phyloP scores from a whole-genome alignment of 2,797 vertebrate genomes.

The Arctocebus calabarensis region DNA sequence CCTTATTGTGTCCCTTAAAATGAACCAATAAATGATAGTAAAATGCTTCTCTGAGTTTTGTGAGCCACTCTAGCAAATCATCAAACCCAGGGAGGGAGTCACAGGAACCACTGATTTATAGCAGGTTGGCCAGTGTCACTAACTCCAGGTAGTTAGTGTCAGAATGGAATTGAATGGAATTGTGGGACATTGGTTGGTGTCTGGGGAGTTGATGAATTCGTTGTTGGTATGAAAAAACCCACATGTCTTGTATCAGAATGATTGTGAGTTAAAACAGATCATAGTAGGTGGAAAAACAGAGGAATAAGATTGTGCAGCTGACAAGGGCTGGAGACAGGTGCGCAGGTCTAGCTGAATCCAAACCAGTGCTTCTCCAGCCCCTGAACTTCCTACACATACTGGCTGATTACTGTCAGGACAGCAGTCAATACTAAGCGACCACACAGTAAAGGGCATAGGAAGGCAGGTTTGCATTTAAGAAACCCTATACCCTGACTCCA shows the following conservation, averaged over 20 bases:
- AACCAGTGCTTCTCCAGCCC: neutral
- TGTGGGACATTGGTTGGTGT: neutral
- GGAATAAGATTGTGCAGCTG: neutral
- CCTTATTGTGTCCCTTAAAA: neutral
- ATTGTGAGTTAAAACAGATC: neutral
- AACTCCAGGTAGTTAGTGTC: slow-evolving; percentile 25
- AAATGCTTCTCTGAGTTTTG: neutral
- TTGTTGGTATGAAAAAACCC: neutral
- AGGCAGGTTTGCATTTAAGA: neutral
- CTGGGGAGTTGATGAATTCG: slow-evolving; percentile 42
- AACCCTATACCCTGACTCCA: neutral
- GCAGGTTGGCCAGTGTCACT: neutral
- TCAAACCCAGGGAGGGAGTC: neutral
- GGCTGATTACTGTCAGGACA: neutral
- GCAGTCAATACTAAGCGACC: neutral
- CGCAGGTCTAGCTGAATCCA: neutral
- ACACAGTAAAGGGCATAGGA: neutral
- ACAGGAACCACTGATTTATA: neutral
- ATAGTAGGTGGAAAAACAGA: slow-evolving; percentile 17
- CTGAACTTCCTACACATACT: neutral
- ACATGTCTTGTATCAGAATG: neutral
- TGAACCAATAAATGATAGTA: neutral
- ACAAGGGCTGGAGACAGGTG: neutral
- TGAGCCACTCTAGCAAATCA: slow-evolving; percentile 28
- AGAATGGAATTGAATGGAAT: slow-evolving; percentile 40